Evolutionary conservation across 1,140 invertebrate species (phyloP).

Genomic region (Drosophila sulfurigaster): DNA sequence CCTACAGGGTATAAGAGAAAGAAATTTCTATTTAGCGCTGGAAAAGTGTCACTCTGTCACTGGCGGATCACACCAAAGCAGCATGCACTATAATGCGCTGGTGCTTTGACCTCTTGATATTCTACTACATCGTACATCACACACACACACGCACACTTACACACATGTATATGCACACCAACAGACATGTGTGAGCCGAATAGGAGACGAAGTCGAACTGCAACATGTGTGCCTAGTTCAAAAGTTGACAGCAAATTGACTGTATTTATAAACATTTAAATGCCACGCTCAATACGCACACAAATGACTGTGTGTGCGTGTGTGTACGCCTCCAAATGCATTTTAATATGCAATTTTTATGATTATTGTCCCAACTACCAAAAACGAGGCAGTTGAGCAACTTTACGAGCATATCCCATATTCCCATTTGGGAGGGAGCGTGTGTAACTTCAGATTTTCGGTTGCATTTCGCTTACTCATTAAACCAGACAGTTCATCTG

Average conservation of each 20-base stretch:
- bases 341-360: conserved; percentile 79
- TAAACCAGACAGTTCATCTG: conserved; percentile 32
- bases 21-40: conserved; percentile 34
- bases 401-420: conserved; percentile 50
- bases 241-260: conserved; percentile 82
- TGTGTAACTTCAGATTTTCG: conserved; percentile 57
- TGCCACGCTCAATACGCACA: conserved; percentile 53
- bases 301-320: not conserved
- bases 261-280: conserved; percentile 82
- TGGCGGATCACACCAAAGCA: conserved; percentile 10
- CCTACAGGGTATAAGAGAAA: conserved; percentile 34
- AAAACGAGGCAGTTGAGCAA: conserved; percentile 36
- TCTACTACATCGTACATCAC: conserved; percentile 46
- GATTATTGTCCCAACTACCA: conserved; percentile 59
- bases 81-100: conserved; percentile 52
- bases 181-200: not conserved
- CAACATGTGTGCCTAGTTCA: conserved; percentile 81
- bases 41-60: conserved; percentile 62
- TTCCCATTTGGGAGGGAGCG: conserved; percentile 23
- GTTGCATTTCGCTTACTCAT: conserved; percentile 64
- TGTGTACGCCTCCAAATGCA: conserved; percentile 56
- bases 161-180: conserved; percentile 1
- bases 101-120: conserved; percentile 69
- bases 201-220: conserved; percentile 45
- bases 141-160: too few species aligned